These are phyloP conservation scores for Bombus sibiricus DNA, from an alignment of 1,140 invertebrate genomes.

Conservation along the genomic window DNA sequence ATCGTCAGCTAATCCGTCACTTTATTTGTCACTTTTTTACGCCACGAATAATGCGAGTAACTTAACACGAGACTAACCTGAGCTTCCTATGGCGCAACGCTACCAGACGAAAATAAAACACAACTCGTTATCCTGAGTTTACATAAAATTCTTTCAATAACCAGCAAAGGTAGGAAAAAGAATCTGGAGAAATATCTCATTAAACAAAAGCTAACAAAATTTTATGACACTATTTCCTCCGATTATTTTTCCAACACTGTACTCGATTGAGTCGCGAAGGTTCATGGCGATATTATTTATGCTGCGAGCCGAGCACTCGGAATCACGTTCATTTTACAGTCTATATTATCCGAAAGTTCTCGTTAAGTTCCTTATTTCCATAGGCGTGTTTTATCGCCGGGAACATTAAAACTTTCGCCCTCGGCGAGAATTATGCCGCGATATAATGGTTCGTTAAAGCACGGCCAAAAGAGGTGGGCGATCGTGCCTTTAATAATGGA, in stretches of 20 bases:
- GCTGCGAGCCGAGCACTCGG: neutral
- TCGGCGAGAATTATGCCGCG: constrained; percentile 33
- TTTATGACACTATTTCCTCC: neutral
- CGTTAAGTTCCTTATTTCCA: constrained; percentile 43
- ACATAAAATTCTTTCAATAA: neutral
- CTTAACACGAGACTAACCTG: neutral
- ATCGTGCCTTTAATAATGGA: constrained; percentile 34
- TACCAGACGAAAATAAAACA: neutral
- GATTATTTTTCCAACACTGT: neutral
- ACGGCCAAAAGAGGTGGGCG: constrained; percentile 7
- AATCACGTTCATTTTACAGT: constrained; percentile 50
- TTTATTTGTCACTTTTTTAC: too few species aligned
- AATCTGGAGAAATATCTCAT: neutral
- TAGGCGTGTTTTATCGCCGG: constrained; percentile 47
- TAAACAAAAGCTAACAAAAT: neutral
- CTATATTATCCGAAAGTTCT: constrained; percentile 43
- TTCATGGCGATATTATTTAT: constrained; percentile 10
- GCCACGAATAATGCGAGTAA: neutral
- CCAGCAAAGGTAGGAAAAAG: too few species aligned
- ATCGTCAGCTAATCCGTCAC: too few species aligned
- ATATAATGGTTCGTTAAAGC: constrained; percentile 32
- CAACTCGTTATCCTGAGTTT: neutral
- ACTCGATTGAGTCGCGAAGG: too few species aligned
- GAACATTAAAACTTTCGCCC: constrained; percentile 49
- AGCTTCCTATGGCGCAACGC: neutral